Evolutionary conservation across 2,888 invertebrate genomes (phyloP), one percentile per base, ranked within the genome.

Genomic region (Lutraria lutraria): DNA sequence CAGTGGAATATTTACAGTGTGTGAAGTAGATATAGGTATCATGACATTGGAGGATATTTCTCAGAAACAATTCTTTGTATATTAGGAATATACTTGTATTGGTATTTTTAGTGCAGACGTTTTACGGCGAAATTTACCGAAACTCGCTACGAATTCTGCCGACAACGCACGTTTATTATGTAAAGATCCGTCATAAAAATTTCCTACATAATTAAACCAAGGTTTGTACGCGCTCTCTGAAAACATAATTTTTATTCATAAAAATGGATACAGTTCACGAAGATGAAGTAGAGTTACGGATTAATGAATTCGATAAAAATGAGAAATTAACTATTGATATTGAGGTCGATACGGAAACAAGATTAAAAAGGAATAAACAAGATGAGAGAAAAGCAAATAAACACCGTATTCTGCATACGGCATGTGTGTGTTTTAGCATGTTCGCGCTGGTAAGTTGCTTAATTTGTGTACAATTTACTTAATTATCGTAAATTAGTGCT

Each of bases 371-470:
- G 31, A 72, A 25, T 29, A 84, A 53, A 16, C 12, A 79, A 19
- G 76, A 43, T n/a, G 79, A 68, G 12, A 79, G 80, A 21, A 25
- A 31, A 21, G 85, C 82, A 80, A 88, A 83, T 56, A 79, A 86
- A 29, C 88, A 90, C 76, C 83, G 87, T 52, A 60, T 90, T 19
- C 54, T 90, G 29, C 90, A 90, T 53, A 90, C 90, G 3, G 86
- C 86, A 8, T 84, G 88, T 79, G 86, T 90, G n/a, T 88, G 90
- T 19, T 88, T 86, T 72, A 88, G 84, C 6, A 88, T 90, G 86
- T 85, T 90, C 81, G 76, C 88, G 15, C 60, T 90, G 88, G 90
- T 90, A 86, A 86, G 84, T 72, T 3, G 31, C 25, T 29, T n/a
- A n/a, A n/a, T n/a, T 72, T 25, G 6, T 6, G 12, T 25, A 15